These are phyloP conservation scores for Polydrusus pterygomalis DNA, from an alignment of 2,888 invertebrate genomes.

Conservation along the genomic window DNA sequence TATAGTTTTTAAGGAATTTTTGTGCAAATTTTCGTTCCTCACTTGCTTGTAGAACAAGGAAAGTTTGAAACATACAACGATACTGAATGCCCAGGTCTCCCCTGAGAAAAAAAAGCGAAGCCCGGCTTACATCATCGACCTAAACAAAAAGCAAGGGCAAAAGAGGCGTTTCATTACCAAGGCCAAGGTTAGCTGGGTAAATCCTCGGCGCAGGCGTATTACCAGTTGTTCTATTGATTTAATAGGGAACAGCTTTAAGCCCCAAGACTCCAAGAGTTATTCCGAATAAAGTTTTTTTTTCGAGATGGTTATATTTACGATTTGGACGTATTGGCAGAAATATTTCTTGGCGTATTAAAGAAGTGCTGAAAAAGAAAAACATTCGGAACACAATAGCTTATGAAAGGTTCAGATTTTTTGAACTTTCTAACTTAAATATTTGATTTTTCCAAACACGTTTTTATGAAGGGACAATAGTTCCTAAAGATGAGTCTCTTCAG, in stretches of 20 bases:
- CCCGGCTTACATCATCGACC: constrained; percentile 43
- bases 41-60: too few species aligned
- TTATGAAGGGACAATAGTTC: too few species aligned
- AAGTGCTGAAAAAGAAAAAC: too few species aligned
- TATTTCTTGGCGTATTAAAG: neutral
- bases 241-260: constrained; percentile 3
- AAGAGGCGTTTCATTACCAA: constrained; percentile 36
- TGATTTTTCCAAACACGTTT: too few species aligned
- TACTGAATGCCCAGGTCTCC: too few species aligned
- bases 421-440: too few species aligned
- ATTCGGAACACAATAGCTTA: too few species aligned
- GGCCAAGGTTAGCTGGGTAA: constrained; percentile 35
- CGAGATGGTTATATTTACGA: neutral
- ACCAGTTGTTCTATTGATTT: constrained; percentile 36
- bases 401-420: too few species aligned
- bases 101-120: constrained; percentile 15
- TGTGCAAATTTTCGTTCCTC: too few species aligned
- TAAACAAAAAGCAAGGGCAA: constrained; percentile 35
- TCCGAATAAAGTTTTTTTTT: constrained; percentile 10
- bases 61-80: too few species aligned
- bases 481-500: too few species aligned
- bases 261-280: neutral
- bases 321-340: neutral
- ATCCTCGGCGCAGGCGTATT: constrained; percentile 30
- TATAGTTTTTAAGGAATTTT: too few species aligned